These are phyloP conservation scores for Chinchilla lanigera DNA, from an alignment of 2,113 vertebrate species.

Conservation along the genomic window DNA sequence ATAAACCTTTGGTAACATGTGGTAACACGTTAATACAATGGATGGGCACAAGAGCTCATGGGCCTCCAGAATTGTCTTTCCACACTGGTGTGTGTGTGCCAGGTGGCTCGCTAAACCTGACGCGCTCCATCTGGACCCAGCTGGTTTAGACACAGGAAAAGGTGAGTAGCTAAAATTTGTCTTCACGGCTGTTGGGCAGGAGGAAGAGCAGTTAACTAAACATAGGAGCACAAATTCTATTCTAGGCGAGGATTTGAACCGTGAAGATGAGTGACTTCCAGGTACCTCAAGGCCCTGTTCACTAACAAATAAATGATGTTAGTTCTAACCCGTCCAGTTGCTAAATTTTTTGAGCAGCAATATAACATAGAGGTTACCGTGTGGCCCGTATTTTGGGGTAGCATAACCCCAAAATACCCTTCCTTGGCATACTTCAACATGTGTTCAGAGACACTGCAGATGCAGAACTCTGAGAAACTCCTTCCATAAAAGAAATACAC, in stretches of 20 bases:
- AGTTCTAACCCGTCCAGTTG: background rate
- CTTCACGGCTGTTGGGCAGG: background rate
- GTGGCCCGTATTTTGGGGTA: too few relatives aligned
- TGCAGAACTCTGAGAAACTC: background rate
- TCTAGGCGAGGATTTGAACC: background rate
- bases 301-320: background rate
- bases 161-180: background rate
- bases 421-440: background rate
- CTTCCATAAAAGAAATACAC: background rate
- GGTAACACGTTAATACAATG: too few relatives aligned
- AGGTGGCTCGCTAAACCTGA: background rate
- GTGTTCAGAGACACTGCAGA: background rate
- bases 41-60: background rate
- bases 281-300: background rate
- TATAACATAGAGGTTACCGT: background rate
- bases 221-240: background rate
- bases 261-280: background rate
- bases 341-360: background rate
- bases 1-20: background rate
- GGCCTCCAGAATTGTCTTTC: background rate
- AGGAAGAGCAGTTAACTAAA: background rate
- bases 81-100: rapidly evolving
- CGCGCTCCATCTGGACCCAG: background rate
- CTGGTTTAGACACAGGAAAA: background rate
- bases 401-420: background rate